Evolutionary conservation across 2,888 invertebrate genomes (phyloP).

Genomic region (Archips xylosteana): DNA sequence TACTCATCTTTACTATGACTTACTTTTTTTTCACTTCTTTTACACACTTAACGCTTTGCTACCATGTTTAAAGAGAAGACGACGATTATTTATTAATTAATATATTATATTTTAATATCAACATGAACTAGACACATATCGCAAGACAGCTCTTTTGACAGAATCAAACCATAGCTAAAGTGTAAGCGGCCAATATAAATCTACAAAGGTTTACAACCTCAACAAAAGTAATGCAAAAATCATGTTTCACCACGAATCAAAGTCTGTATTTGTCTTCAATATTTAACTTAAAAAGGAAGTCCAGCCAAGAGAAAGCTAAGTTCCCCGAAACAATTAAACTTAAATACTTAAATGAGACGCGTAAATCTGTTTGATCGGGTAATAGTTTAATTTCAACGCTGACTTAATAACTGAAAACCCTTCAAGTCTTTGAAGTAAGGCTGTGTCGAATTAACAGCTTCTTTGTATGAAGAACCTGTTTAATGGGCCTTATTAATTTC

Average conservation of each 20-base stretch:
- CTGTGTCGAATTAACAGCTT: slow-evolving; percentile 34
- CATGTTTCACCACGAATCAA: background rate
- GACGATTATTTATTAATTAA: no score
- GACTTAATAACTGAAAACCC: slow-evolving; percentile 26
- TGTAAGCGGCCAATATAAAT: no score
- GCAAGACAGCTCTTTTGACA: no score
- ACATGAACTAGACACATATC: no score
- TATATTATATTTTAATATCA: no score
- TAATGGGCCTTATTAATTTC: slow-evolving; percentile 45
- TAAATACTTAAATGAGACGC: background rate
- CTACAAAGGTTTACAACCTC: no score
- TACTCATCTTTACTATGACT: no score
- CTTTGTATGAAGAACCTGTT: slow-evolving; percentile 34
- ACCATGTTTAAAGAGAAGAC: no score
- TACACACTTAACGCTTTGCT: no score
- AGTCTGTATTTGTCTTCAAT: background rate
- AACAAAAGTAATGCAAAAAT: background rate
- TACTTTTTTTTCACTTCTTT: no score
- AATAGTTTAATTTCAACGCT: slow-evolving; percentile 34
- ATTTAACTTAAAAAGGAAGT: background rate
- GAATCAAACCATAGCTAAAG: no score
- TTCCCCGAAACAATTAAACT: slow-evolving; percentile 1
- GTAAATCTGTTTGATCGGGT: slow-evolving; percentile 17
- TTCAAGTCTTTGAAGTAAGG: slow-evolving; percentile 28
- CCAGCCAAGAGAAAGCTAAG: background rate